Evolutionary conservation across 2,888 invertebrate genomes (phyloP).

Genomic region (Panzeria rudis): DNA sequence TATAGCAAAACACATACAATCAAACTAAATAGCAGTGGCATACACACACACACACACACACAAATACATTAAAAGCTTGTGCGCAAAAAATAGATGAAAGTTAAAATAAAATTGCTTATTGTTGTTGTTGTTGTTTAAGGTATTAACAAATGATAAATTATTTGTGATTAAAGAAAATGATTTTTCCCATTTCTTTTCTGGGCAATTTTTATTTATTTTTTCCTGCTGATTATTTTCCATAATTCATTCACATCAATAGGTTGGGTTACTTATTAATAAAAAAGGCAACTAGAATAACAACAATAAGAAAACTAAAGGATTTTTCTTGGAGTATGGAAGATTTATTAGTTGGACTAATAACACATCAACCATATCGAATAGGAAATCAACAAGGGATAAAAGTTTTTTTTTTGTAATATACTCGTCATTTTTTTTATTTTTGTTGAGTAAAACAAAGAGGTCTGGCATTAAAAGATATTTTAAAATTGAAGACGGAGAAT

Average conservation of each 20-base stretch:
- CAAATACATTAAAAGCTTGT: background rate
- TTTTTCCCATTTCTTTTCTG: constrained; percentile 49
- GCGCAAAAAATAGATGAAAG: background rate
- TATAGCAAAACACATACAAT: background rate
- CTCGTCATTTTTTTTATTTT: background rate
- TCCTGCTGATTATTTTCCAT: constrained; percentile 63
- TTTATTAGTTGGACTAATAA: constrained; percentile 68
- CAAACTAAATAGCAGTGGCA: background rate
- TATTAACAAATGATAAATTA: constrained; percentile 71
- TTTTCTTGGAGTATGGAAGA: constrained; percentile 45
- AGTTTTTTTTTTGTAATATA: background rate
- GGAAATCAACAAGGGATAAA: constrained; percentile 10
- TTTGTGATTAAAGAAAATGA: constrained; percentile 67
- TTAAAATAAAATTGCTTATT: constrained; percentile 21
- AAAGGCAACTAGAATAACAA: constrained; percentile 2
- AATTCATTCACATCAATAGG: constrained; percentile 65
- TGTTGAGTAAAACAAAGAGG: background rate
- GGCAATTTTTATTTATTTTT: background rate
- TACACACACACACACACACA: background rate
- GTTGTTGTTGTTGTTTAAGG: constrained; percentile 34
- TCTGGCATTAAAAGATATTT: background rate
- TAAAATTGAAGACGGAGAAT: too few relatives aligned
- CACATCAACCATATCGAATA: constrained; percentile 19
- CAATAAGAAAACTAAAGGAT: constrained; percentile 40
- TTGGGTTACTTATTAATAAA: constrained; percentile 48